Percentiles rank a stretch among this genome's conserved stretches.
Evolutionary conservation across 1,140 invertebrate genomes (phyloP).

Genomic region (Megalopta genalis): DNA sequence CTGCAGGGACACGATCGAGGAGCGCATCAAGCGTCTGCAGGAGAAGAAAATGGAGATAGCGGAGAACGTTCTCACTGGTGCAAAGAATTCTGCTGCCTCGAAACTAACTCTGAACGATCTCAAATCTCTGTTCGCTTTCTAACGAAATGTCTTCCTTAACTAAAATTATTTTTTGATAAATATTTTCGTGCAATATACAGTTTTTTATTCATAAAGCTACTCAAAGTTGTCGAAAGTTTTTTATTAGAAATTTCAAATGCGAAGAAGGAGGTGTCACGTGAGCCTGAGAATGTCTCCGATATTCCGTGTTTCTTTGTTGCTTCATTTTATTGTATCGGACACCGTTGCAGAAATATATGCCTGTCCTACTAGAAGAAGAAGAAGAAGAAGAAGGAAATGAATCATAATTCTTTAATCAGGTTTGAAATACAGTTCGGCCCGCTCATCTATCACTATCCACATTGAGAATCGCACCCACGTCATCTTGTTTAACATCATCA

Average conservation of each 20-base stretch:
- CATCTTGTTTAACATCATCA: conserved; percentile 84
- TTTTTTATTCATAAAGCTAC: neutral
- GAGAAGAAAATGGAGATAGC: conserved; percentile 90
- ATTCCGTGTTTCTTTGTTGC: neutral
- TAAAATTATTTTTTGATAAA: neutral
- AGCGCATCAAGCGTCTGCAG: conserved; percentile 89
- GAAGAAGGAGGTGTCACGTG: conserved; percentile 12
- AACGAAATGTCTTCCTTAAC: neutral
- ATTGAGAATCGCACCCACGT: conserved; percentile 85
- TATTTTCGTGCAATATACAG: no score
- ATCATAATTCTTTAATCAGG: neutral
- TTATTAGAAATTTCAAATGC: neutral
- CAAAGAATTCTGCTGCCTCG: conserved; percentile 80
- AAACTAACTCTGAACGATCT: conserved; percentile 90
- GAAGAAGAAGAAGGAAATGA: neutral
- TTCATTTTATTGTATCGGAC: conserved; percentile 62
- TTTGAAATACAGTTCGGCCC: neutral
- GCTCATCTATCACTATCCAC: conserved; percentile 80
- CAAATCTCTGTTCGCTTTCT: conserved; percentile 84
- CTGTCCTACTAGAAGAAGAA: conserved; percentile 52
- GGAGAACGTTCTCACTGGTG: conserved; percentile 86
- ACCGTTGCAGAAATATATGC: conserved; percentile 70
- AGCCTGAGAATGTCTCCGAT: neutral
- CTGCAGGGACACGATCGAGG: conserved; percentile 91
- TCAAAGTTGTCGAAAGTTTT: neutral